Evolutionary conservation across 2,888 invertebrate genomes (phyloP), one percentile per base, ranked within the genome.

Genomic region (Oxystoma pomonae): DNA sequence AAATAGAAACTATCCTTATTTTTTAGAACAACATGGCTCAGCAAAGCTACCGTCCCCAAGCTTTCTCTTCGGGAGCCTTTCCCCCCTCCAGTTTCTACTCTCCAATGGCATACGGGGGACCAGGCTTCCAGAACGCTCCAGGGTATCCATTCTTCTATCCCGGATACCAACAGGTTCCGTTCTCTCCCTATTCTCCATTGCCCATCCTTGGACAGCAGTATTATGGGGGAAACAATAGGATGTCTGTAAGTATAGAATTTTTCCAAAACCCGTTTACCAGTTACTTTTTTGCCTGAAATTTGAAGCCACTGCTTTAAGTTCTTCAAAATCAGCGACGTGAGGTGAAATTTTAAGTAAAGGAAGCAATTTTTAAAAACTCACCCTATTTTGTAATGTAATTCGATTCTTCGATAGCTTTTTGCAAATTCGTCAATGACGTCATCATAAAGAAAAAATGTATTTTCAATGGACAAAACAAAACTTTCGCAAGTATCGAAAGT

Each of bases 241-340:
- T 84, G 78, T 84, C 86, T 74, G 86, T 87, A 74, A 83, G 85
- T 80, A 62, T 7, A 19, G n/a, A n/a, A n/a, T n/a, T n/a, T n/a
- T n/a, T n/a, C n/a, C n/a, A n/a, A n/a, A n/a, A n/a, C 12, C 18
- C 51, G 1, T 53, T 20, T 20, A 55, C 16, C 1, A 58, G n/a
- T n/a, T n/a, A n/a, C n/a, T n/a, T n/a, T n/a, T n/a, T n/a, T n/a
- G n/a, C n/a, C n/a, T n/a, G n/a, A n/a, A n/a, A n/a, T n/a, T n/a
- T n/a, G n/a, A n/a, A n/a, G n/a, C n/a, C n/a, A n/a, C n/a, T n/a
- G n/a, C n/a, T n/a, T n/a, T n/a, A n/a, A n/a, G n/a, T n/a, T n/a
- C n/a, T n/a, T n/a, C n/a, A n/a, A n/a, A n/a, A n/a, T n/a, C n/a
- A n/a, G n/a, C n/a, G n/a, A n/a, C n/a, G n/a, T n/a, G n/a, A n/a